Evolutionary conservation across 2,797 vertebrate genomes (phyloP).

Genomic region (Pantherophis alleghaniensis): DNA sequence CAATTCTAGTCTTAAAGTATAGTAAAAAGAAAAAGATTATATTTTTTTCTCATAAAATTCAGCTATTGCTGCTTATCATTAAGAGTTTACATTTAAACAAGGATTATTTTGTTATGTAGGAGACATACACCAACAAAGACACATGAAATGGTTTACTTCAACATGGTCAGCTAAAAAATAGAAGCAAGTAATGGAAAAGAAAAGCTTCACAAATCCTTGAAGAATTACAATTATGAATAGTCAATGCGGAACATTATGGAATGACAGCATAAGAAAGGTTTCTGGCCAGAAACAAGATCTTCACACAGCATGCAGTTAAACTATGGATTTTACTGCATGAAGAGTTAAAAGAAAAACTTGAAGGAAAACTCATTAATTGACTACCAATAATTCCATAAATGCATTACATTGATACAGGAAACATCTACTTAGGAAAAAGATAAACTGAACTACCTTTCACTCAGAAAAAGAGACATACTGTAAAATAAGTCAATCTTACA

Average conservation of each 20-base stretch:
- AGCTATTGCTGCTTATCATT: not conserved
- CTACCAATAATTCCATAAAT: not conserved
- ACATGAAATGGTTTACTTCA: not conserved
- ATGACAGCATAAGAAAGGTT: not conserved
- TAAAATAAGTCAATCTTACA: not conserved
- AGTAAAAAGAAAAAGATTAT: not conserved
- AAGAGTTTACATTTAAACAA: not conserved
- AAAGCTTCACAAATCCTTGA: not conserved
- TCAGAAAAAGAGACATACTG: not conserved
- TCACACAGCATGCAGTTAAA: not conserved
- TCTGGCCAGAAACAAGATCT: not conserved
- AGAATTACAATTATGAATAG: not conserved
- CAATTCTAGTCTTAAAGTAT: not conserved
- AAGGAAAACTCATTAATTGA: not conserved
- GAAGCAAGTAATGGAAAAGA: not conserved
- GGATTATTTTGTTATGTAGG: not conserved
- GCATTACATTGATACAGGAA: not conserved
- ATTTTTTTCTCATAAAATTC: not conserved
- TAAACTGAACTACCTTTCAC: not conserved
- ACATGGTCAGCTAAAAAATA: not conserved
- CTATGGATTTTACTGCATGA: not conserved
- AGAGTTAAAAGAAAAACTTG: not conserved
- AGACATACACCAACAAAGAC: not conserved
- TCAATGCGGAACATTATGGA: not conserved
- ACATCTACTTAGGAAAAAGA: not conserved